Conservation (phyloP, 2,888 invertebrate genomes). For the Anorthoa munda region DNA sequence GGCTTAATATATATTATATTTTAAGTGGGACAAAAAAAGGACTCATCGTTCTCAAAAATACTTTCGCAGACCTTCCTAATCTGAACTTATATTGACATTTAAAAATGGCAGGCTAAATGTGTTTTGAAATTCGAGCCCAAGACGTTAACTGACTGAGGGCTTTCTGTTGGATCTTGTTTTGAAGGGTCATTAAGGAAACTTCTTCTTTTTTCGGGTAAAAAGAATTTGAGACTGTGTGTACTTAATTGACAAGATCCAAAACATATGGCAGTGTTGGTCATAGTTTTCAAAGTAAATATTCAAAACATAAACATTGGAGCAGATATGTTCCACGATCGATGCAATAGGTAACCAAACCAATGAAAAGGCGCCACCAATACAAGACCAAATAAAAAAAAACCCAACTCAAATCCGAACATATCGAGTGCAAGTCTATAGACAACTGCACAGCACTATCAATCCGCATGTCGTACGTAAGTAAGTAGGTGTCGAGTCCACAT, state of each 20-base stretch:
- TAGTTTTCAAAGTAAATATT: neutral
- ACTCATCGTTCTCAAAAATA: neutral
- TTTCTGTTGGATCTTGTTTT: neutral
- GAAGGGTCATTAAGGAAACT: neutral
- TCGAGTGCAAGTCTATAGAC: constrained; percentile 47
- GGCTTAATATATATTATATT: neutral
- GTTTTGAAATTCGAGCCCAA: constrained; percentile 6
- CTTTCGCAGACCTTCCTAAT: constrained; percentile 7
- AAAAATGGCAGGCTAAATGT: constrained; percentile 4
- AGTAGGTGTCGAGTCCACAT: constrained; percentile 82
- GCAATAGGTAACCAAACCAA: neutral
- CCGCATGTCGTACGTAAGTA: constrained; percentile 74
- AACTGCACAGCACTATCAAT: constrained; percentile 56
- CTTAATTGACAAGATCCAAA: neutral
- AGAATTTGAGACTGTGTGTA: no score
- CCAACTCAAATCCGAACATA: constrained; percentile 12
- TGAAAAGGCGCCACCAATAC: neutral
- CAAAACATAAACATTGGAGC: neutral
- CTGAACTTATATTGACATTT: constrained; percentile 20
- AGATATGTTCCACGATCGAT: neutral
- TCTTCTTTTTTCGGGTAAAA: neutral
- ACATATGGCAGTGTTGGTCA: neutral
- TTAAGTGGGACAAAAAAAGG: neutral
- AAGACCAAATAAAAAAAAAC: constrained; percentile 2
- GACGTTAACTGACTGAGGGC: no score